Percentiles rank a stretch among this genome's conserved stretches.
Evolutionary conservation across 2,888 invertebrate species (phyloP).

Genomic region (Creontiades dilutus): DNA sequence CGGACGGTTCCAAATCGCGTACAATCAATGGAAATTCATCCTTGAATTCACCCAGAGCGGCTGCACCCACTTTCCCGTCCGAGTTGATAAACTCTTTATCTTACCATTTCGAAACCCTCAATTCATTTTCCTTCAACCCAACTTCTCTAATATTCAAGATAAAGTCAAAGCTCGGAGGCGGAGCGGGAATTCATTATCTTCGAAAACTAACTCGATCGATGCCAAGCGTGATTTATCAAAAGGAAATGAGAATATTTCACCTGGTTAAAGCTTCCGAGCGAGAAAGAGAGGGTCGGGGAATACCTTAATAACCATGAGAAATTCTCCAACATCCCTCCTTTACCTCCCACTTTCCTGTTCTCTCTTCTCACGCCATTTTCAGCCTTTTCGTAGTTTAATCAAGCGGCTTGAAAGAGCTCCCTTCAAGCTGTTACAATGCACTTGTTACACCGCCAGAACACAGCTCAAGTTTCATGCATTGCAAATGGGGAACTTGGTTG

Average conservation of each 20-base stretch:
- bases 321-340: not conserved
- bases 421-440: not conserved
- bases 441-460: not conserved
- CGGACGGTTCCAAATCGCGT: no score
- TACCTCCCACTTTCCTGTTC: not conserved
- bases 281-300: conserved; percentile 13
- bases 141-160: not conserved
- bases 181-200: conserved; percentile 7
- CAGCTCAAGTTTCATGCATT: not conserved
- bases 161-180: conserved; percentile 31
- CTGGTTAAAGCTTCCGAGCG: conserved; percentile 21
- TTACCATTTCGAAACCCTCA: not conserved
- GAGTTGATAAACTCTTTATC: no score
- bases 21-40: no score
- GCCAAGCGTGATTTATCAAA: conserved; percentile 3
- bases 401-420: conserved; percentile 8
- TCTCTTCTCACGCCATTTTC: not conserved
- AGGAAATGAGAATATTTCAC: conserved; percentile 31
- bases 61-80: no score
- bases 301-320: conserved; percentile 31
- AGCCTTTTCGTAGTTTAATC: conserved; percentile 10
- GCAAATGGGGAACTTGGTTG: not conserved
- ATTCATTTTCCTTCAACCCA: conserved; percentile 27
- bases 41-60: no score
- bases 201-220: conserved; percentile 26